Evolutionary conservation across 2,797 vertebrate species (phyloP).

Genomic region (Danio jaintianensis): DNA sequence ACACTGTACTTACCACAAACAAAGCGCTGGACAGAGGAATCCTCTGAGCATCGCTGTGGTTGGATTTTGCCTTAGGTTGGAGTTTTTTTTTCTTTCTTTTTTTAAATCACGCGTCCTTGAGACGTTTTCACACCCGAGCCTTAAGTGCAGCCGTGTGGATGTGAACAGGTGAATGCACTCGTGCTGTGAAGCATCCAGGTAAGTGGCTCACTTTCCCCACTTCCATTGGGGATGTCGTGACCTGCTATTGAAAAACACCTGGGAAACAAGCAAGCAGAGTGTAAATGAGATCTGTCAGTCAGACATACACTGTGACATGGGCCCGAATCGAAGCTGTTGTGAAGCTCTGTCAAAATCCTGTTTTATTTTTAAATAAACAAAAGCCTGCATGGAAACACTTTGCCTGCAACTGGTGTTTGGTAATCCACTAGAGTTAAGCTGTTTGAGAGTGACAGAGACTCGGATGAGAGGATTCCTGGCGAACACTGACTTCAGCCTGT

Average conservation of each 20-base stretch:
- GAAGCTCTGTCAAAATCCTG: constrained; percentile 17
- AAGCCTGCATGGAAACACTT: not conserved
- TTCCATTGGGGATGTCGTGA: constrained; percentile 26
- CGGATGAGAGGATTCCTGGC: not conserved
- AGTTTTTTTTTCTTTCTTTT: not conserved
- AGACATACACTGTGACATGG: constrained; percentile 13
- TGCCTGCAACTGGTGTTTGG: not conserved
- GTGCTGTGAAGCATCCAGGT: constrained; percentile 44
- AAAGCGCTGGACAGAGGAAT: constrained; percentile 34
- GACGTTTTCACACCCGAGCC: constrained; percentile 43
- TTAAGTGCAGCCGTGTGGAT: constrained; percentile 33
- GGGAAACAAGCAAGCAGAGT: constrained; percentile 30
- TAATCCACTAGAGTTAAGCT: constrained; percentile 21
- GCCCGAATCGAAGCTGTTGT: not conserved
- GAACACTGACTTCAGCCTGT: constrained; percentile 6
- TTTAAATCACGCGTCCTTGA: constrained; percentile 1
- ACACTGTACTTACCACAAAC: constrained; percentile 55
- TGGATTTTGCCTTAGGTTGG: constrained; percentile 29
- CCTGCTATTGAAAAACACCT: constrained; percentile 28
- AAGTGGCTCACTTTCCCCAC: constrained; percentile 46
- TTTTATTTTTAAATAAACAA: constrained; percentile 26
- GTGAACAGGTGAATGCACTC: constrained; percentile 55
- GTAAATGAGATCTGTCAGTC: constrained; percentile 41
- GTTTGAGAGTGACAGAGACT: not conserved
- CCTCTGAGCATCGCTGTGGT: constrained; percentile 6